Conservation (phyloP, 2,113 vertebrate genomes). For the Tympanuchus pallidicinctus region DNA sequence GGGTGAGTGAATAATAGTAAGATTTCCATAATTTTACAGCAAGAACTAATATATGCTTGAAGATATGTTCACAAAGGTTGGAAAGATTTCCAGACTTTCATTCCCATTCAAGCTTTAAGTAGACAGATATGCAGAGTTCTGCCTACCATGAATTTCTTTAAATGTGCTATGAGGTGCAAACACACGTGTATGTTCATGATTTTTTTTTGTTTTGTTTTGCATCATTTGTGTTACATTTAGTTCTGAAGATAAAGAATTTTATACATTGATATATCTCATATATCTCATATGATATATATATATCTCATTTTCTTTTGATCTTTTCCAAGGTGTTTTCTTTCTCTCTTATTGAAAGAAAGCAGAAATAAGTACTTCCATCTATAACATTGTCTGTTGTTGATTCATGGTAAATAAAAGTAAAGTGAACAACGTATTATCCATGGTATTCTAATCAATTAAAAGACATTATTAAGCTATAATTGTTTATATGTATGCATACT, state of each 20-base stretch:
- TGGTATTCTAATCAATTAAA: neutral
- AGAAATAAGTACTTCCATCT: neutral
- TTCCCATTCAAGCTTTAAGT: neutral
- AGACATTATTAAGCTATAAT: neutral
- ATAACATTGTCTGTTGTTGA: slow-evolving; percentile 21
- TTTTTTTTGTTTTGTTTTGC: slow-evolving; percentile 37
- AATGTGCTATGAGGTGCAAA: neutral
- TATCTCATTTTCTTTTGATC: neutral
- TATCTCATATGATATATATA: neutral
- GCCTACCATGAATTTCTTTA: slow-evolving; percentile 4
- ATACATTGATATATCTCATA: neutral
- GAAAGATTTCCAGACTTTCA: neutral
- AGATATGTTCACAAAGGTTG: neutral
- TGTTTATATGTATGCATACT: neutral
- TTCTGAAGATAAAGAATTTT: neutral
- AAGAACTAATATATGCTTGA: neutral
- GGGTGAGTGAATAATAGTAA: neutral
- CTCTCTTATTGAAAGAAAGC: neutral
- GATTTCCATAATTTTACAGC: neutral
- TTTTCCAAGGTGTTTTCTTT: neutral
- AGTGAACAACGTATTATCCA: neutral
- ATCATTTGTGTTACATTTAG: slow-evolving; percentile 25
- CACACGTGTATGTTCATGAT: neutral
- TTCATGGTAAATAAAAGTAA: neutral
- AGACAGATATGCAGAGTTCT: neutral